phyloP scores from a whole-genome alignment of 2,797 vertebrate genomes.

The Enteromius viviparus region DNA sequence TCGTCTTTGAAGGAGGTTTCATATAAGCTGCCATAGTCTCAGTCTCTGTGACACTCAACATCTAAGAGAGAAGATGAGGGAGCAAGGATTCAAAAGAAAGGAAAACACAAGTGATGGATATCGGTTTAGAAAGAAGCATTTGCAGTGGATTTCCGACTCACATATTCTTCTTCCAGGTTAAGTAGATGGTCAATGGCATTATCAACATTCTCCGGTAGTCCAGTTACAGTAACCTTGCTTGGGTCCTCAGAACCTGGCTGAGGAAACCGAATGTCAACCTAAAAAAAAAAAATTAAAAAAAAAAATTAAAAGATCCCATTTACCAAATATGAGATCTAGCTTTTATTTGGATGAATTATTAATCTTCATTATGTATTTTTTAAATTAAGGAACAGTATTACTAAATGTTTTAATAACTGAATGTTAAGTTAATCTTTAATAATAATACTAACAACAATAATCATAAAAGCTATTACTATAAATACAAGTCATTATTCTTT shows the following conservation, averaged over 20 bases:
- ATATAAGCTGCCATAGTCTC: conserved; percentile 85
- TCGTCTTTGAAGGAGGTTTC: conserved; percentile 81
- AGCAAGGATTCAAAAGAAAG: neutral
- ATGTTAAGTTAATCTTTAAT: neutral
- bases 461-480: neutral
- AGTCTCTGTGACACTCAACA: conserved; percentile 84
- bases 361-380: neutral
- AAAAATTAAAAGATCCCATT: neutral
- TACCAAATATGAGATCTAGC: neutral
- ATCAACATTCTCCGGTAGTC: conserved; percentile 80
- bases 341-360: neutral
- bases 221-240: conserved; percentile 79
- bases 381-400: neutral
- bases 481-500: neutral
- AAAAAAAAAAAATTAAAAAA: neutral
- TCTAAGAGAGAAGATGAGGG: conserved; percentile 63
- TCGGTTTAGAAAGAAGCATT: neutral
- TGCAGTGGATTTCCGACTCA: conserved; percentile 65
- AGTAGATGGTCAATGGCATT: conserved; percentile 82
- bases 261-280: conserved; percentile 84
- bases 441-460: neutral
- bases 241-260: conserved; percentile 78
- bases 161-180: conserved; percentile 85
- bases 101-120: neutral
- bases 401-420: neutral